Evolutionary conservation across 2,888 invertebrate species (phyloP), one percentile per base, ranked within the genome.

Genomic region (Serripes groenlandicus): DNA sequence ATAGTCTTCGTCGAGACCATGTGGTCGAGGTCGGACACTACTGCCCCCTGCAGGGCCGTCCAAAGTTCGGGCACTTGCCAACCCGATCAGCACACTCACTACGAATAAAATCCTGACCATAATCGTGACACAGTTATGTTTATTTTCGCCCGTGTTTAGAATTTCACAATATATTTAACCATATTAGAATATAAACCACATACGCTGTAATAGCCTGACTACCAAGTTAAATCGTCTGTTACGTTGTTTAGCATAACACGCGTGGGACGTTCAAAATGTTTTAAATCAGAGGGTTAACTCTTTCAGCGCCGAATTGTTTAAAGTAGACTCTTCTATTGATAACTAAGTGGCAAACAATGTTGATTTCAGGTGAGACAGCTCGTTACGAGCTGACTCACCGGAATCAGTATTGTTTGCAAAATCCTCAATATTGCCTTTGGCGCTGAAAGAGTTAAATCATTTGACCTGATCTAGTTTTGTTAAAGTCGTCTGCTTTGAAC

Each of bases 151-250:
- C n/a, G n/a, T n/a, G n/a, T n/a, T n/a, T n/a, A n/a, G n/a, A n/a
- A n/a, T n/a, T n/a, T n/a, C n/a, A n/a, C n/a, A n/a, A n/a, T n/a
- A n/a, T n/a, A n/a, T n/a, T n/a, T n/a, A n/a, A n/a, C n/a, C 2
- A 49, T 49, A 21, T 21, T 49, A 21, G 49, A 49, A 49, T 49
- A 49, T 49, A 49, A 15, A 49, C 49, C 49, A 21, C 49, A 5
- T 49, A 21, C 49, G 49, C 56, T 11, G 18, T 56, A 35, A 28
- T 4, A 66, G 42, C 42, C 42, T 28, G 66, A 42, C 66, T 42
- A 66, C 66, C 42, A 66, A 66, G 42, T 66, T 66, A 66, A 66
- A 66, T 35, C 35, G 66, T 66, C 66, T 66, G 66, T 66, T 66
- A 42, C 66, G 66, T 66, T 66, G 66, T 66, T 66, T 42, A 42